Evolutionary conservation across 1,140 invertebrate species (phyloP).

Genomic region (Teleopsis dalmanni): DNA sequence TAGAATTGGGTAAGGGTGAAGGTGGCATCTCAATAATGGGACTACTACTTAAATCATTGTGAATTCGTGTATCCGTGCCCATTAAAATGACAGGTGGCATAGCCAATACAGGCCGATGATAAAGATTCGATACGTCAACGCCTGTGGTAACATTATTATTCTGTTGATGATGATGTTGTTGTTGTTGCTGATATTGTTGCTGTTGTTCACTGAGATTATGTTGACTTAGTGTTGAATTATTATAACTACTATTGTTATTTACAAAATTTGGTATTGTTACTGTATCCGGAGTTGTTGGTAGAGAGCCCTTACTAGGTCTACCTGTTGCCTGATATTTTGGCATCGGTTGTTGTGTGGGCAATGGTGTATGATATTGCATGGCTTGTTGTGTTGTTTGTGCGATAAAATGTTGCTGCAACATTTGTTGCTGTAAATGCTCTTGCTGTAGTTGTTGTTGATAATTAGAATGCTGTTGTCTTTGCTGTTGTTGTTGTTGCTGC

Average conservation of each 20-base stretch:
- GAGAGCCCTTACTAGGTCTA: background rate
- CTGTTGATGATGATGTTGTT: background rate
- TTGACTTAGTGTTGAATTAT: constrained; percentile 3
- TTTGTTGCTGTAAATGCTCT: constrained; percentile 9
- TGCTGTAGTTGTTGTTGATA: constrained; percentile 1
- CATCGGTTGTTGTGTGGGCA: constrained; percentile 8
- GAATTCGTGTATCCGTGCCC: constrained; percentile 15
- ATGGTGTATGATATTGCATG: constrained; percentile 7
- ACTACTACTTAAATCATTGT: constrained; percentile 11
- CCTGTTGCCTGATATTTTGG: constrained; percentile 5
- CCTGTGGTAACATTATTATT: constrained; percentile 19
- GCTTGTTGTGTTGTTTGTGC: constrained; percentile 10
- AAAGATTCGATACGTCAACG: constrained; percentile 24
- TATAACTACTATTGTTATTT: constrained; percentile 5
- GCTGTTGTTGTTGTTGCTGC: constrained; percentile 7
- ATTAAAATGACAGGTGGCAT: constrained; percentile 39
- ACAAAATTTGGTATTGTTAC: background rate
- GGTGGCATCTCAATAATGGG: constrained; percentile 31
- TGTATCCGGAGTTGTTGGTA: background rate
- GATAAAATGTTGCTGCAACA: constrained; percentile 10
- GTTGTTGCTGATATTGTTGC: constrained; percentile 14
- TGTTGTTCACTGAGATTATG: constrained; percentile 11
- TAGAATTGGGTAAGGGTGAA: constrained; percentile 36
- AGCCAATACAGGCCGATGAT: constrained; percentile 42
- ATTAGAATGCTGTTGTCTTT: constrained; percentile 5